phyloP scores from a whole-genome alignment of 2,888 invertebrate genomes.

The Microplitis manilae region DNA sequence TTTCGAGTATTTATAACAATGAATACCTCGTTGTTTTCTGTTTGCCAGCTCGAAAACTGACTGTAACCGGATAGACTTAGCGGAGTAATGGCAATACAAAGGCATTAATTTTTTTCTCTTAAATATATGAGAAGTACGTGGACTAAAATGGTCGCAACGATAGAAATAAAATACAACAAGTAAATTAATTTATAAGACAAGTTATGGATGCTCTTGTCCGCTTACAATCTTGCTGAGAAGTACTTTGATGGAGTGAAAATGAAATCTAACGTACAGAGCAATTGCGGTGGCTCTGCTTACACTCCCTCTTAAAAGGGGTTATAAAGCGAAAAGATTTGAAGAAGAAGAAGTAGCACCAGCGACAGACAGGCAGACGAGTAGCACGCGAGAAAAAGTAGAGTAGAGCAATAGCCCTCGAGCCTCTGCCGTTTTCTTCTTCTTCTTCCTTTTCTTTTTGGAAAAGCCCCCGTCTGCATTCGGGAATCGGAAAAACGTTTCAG shows the following conservation, averaged over 20 bases:
- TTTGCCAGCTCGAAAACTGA: neutral
- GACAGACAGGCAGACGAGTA: slow-evolving; percentile 24
- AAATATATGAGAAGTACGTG: too few species aligned
- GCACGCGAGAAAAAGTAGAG: slow-evolving; percentile 26
- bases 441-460: neutral
- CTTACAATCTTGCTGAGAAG: neutral
- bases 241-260: neutral
- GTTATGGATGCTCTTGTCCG: too few species aligned
- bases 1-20: neutral
- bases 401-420: slow-evolving; percentile 17
- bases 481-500: slow-evolving; percentile 32
- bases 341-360: neutral
- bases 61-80: neutral
- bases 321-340: slow-evolving; percentile 40
- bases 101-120: too few species aligned
- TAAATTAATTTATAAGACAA: too few species aligned
- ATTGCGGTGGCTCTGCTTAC: neutral
- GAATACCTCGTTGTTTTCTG: neutral
- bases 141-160: too few species aligned
- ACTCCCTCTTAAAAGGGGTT: slow-evolving; percentile 28
- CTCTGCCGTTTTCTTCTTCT: slow-evolving; percentile 16
- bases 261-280: neutral
- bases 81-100: too few species aligned
- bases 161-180: too few species aligned
- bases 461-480: slow-evolving; percentile 14